Evolutionary conservation across 2,888 invertebrate genomes (phyloP), one percentile per base, ranked within the genome.

Genomic region (Thymelicus acteon): DNA sequence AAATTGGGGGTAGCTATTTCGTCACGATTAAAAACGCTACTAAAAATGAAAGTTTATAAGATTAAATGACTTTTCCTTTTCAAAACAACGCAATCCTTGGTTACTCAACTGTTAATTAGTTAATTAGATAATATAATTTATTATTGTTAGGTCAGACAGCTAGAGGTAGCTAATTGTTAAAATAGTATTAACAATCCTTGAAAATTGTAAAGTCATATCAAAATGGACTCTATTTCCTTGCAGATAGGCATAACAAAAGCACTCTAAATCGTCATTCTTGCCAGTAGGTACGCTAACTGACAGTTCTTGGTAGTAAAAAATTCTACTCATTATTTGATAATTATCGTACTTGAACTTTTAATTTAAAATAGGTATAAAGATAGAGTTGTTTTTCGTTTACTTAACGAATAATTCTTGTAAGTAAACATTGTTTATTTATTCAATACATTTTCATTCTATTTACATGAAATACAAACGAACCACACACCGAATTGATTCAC

Each of bases 51-150:
- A 44, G 44, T 10, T 44, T 10, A 0, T 44, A 44, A 12, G 12
- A 44, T 44, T 44, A 5, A 44, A 52, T 52, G 7, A 19, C 49
- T 52, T 52, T 52, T 52, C 49, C 19, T 52, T 44, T 19, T 52
- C 19, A 19, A 15, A 19, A 19, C 7, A 15, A 19, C 19, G 24
- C 49, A 63, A 49, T 49, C 39, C 63, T 63, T 63, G 39, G 37
- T 63, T 63, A 10, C n/a, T 31, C 37, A 52, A 39, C 52, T 15
- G 37, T 39, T 63, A 63, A 63, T 63, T 63, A 48, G 15, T 15
- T 63, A 63, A 63, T 39, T 63, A 48, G 15, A 15, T 62, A 8
- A 8, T 15, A 52, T 63, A 49, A 63, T 63, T 63, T 37, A 63
- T 63, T 62, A 62, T 49, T 49, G 58, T 39, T 58, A 58, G 58